phyloP scores from a whole-genome alignment of 2,888 invertebrate genomes.

The Listrodromus nycthemerus region DNA sequence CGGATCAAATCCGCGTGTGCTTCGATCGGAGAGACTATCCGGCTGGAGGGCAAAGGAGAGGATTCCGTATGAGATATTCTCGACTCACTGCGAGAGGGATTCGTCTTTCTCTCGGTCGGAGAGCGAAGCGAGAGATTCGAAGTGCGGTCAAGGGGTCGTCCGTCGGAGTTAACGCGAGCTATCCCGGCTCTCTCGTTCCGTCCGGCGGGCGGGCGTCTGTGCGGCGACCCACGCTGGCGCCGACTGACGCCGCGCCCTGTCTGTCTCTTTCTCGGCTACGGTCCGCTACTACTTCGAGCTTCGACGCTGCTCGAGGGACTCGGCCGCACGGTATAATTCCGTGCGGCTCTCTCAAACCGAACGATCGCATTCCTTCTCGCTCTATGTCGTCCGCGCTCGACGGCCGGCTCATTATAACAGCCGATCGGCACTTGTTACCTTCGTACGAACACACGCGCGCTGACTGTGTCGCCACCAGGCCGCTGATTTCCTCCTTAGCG shows the following conservation, averaged over 20 bases:
- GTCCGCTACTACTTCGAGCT: slow-evolving; percentile 45
- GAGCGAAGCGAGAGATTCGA: slow-evolving; percentile 64
- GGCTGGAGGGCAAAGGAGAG: slow-evolving; percentile 2
- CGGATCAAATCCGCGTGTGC: not conserved
- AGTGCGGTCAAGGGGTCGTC: slow-evolving; percentile 78
- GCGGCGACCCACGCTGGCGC: slow-evolving; percentile 83
- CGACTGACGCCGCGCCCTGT: slow-evolving; percentile 75
- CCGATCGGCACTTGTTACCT: slow-evolving; percentile 42
- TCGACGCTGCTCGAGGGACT: slow-evolving; percentile 61
- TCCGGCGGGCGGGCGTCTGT: slow-evolving; percentile 71
- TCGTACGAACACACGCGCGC: not conserved
- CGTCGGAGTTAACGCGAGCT: slow-evolving; percentile 65
- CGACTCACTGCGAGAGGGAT: slow-evolving; percentile 34
- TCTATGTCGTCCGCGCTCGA: slow-evolving; percentile 19
- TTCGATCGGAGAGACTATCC: slow-evolving; percentile 55
- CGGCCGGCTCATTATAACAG: not conserved
- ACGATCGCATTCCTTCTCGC: slow-evolving; percentile 44
- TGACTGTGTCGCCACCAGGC: not conserved
- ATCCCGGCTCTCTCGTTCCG: slow-evolving; percentile 49
- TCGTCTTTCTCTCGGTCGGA: not conserved
- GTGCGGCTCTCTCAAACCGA: not conserved
- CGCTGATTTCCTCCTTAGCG: not conserved
- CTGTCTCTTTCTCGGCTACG: slow-evolving; percentile 64
- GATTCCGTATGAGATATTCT: slow-evolving; percentile 20
- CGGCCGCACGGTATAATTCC: slow-evolving; percentile 57